Percentiles rank a stretch among this genome's conserved stretches.
Evolutionary conservation across 2,113 vertebrate genomes (phyloP).

Genomic region (Eclectus roratus): DNA sequence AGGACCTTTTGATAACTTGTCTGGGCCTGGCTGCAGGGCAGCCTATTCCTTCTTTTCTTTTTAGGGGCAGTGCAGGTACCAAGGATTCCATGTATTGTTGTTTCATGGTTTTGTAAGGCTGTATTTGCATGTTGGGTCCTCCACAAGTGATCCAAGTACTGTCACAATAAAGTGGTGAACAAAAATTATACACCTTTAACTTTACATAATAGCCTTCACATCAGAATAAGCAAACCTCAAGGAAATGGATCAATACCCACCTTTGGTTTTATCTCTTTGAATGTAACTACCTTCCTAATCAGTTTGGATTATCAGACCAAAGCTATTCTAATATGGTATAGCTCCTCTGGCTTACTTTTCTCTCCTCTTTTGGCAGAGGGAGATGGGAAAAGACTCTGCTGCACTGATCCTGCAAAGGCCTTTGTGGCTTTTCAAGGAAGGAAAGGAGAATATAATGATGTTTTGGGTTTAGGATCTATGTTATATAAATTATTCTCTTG

Average conservation of each 20-base stretch:
- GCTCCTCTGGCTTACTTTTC: not conserved
- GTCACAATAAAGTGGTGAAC: not conserved
- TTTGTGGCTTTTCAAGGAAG: conserved; percentile 13
- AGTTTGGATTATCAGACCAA: not conserved
- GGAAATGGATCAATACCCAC: accelerated
- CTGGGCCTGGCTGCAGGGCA: not conserved
- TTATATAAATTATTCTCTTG: not conserved
- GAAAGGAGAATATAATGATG: not conserved
- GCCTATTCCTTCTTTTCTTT: not conserved
- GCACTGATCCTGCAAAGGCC: not conserved
- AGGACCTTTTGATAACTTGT: not conserved
- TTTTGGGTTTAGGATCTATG: not conserved
- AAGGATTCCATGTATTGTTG: not conserved
- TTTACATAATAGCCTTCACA: not conserved
- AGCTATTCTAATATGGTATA: not conserved
- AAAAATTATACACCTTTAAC: not conserved
- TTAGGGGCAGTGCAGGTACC: accelerated
- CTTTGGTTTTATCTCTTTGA: not conserved
- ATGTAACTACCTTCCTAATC: not conserved
- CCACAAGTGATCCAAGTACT: not conserved
- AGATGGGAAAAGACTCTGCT: not conserved
- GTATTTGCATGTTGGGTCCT: not conserved
- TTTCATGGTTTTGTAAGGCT: not conserved
- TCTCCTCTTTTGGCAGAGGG: not conserved
- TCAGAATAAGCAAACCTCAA: not conserved